A percentile compares a stretch with the other conserved stretches of the same genome.
Conservation (phyloP, 2,797 vertebrate genomes). For the Hypotaenidia okinawae region DNA sequence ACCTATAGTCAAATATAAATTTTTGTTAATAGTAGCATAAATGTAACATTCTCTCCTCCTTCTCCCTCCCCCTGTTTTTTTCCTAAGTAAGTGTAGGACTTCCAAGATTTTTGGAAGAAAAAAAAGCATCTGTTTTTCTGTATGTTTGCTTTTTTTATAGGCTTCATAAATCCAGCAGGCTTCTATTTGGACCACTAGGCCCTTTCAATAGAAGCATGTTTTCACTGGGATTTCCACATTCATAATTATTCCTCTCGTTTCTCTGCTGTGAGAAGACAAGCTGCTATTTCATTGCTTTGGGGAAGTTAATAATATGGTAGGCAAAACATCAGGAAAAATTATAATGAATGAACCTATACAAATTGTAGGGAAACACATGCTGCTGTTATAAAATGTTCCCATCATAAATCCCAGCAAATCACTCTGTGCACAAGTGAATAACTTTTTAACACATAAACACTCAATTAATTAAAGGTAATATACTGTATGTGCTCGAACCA, state of each 20-base stretch:
- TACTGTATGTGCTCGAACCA: constrained; percentile 71
- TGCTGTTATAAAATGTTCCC: constrained; percentile 81
- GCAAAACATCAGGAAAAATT: constrained; percentile 87
- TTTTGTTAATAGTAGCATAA: constrained; percentile 69
- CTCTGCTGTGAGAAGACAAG: constrained; percentile 81
- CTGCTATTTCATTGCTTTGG: constrained; percentile 83
- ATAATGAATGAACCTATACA: constrained; percentile 87
- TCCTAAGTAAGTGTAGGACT: constrained; percentile 40
- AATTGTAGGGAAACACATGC: constrained; percentile 79
- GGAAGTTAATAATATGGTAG: constrained; percentile 86
- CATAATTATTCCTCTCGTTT: constrained; percentile 84
- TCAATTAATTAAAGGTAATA: constrained; percentile 84
- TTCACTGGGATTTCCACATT: constrained; percentile 85
- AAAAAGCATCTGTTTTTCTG: constrained; percentile 78
- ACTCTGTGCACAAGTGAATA: constrained; percentile 82
- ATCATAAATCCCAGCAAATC: constrained; percentile 81
- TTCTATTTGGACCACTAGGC: constrained; percentile 76
- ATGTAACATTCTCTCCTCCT: constrained; percentile 55
- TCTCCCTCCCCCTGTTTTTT: background rate
- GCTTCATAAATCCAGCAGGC: constrained; percentile 78
- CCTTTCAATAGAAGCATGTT: constrained; percentile 82
- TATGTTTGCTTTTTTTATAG: constrained; percentile 74
- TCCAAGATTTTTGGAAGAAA: constrained; percentile 70
- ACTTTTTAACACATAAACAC: constrained; percentile 84
- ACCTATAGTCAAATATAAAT: constrained; percentile 66